phyloP scores from a whole-genome alignment of 2,797 vertebrate genomes.

The Adelosebastes latens region DNA sequence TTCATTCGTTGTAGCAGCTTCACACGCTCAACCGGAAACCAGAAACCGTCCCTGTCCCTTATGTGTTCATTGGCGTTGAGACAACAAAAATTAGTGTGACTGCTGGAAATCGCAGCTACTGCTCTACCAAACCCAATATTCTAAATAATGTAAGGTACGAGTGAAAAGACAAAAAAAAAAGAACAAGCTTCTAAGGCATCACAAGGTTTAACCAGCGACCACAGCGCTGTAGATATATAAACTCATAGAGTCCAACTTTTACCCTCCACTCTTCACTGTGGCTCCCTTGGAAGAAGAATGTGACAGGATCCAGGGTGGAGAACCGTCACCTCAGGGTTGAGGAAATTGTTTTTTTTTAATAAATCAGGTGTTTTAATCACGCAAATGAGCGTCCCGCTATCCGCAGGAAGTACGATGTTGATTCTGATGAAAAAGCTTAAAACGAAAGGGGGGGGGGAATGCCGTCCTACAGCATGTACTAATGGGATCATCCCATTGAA shows the following conservation, averaged over 20 bases:
- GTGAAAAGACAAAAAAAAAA: conserved; percentile 21
- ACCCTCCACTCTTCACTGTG: conserved; percentile 20
- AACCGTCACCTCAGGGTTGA: background rate
- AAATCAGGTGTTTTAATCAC: background rate
- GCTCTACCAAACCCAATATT: conserved; percentile 2
- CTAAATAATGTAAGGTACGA: conserved; percentile 31
- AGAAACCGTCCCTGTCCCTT: background rate
- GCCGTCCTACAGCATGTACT: background rate
- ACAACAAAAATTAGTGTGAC: conserved; percentile 1
- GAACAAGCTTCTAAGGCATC: conserved; percentile 77
- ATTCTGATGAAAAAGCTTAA: conserved; percentile 1
- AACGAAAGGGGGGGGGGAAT: conserved; percentile 10
- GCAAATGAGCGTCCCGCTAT: background rate
- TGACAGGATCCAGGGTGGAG: conserved; percentile 11
- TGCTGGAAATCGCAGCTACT: conserved; percentile 25
- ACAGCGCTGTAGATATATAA: conserved; percentile 66
- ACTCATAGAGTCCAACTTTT: conserved; percentile 78
- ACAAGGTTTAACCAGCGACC: conserved; percentile 70
- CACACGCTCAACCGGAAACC: conserved; percentile 15
- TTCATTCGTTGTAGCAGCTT: conserved; percentile 45
- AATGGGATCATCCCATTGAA: conserved; percentile 4
- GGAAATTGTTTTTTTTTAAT: background rate
- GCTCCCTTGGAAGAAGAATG: conserved; percentile 53
- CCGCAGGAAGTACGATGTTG: conserved; percentile 2
- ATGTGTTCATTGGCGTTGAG: conserved; percentile 28